phyloP scores from a whole-genome alignment of 2,797 vertebrate species.

The Protonibea diacanthus region DNA sequence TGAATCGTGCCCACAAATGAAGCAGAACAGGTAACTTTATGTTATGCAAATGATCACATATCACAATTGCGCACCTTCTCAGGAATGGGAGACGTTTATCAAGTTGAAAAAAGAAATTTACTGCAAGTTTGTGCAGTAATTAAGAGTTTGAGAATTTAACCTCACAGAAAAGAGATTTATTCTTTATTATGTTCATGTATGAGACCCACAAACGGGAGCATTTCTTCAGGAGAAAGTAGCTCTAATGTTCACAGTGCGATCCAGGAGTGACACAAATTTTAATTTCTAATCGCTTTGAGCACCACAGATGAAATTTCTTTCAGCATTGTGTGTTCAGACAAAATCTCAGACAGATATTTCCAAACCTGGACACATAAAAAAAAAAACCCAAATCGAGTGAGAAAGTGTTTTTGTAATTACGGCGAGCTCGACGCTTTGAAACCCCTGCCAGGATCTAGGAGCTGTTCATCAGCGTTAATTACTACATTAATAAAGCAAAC shows the following conservation, averaged over 20 bases:
- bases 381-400: slow-evolving; percentile 1
- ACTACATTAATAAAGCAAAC: slow-evolving; percentile 45
- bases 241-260: not conserved
- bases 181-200: not conserved
- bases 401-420: slow-evolving; percentile 32
- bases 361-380: slow-evolving; percentile 19
- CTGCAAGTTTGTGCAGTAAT: not conserved
- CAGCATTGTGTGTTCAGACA: not conserved
- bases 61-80: not conserved
- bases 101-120: not conserved
- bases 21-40: not conserved
- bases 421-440: slow-evolving; percentile 25
- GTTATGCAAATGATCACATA: not conserved
- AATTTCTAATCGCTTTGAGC: slow-evolving; percentile 16
- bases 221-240: not conserved
- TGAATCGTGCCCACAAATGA: not conserved
- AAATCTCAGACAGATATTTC: not conserved
- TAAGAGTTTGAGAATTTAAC: not conserved
- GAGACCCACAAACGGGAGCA: slow-evolving; percentile 1
- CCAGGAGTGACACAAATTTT: not conserved
- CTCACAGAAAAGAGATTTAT: not conserved
- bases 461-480: slow-evolving; percentile 63
- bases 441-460: too few relatives aligned
- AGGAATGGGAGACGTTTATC: not conserved
- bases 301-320: not conserved